These are phyloP conservation scores for Sus scrofa DNA, from an alignment of 2,113 vertebrate species.

Conservation along the genomic window DNA sequence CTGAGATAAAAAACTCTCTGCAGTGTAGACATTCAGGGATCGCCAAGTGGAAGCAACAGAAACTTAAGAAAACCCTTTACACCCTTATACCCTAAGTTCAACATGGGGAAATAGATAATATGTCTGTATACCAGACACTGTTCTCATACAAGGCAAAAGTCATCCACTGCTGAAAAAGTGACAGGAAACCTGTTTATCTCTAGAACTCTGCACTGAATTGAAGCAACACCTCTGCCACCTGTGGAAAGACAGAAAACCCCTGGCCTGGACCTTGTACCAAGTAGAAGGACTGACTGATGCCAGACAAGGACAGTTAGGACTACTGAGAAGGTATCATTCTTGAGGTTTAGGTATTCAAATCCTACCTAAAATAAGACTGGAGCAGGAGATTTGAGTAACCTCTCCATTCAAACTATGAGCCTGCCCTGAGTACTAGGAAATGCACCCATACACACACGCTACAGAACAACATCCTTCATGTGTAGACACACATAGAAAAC, in stretches of 20 bases:
- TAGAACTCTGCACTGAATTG: background rate
- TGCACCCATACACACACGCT: background rate
- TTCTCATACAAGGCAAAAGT: accelerated
- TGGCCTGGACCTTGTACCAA: accelerated
- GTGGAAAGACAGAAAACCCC: accelerated
- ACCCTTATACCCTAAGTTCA: too few species aligned
- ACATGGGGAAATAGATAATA: background rate
- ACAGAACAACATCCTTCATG: background rate
- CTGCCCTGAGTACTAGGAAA: background rate
- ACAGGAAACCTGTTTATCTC: background rate
- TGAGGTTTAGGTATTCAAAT: background rate
- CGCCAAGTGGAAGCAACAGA: background rate
- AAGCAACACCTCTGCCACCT: accelerated
- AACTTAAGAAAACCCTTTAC: background rate
- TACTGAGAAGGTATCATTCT: background rate
- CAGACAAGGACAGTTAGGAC: background rate
- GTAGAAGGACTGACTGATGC: background rate
- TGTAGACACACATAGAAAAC: background rate
- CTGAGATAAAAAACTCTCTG: background rate
- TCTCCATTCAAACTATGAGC: background rate
- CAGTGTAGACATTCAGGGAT: background rate
- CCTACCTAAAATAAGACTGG: background rate
- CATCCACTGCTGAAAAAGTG: background rate
- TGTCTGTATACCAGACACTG: background rate
- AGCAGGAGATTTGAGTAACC: background rate